Percentiles rank a stretch among this genome's conserved stretches.
phyloP scores from a whole-genome alignment of 2,113 vertebrate genomes.

The Mus spicilegus region DNA sequence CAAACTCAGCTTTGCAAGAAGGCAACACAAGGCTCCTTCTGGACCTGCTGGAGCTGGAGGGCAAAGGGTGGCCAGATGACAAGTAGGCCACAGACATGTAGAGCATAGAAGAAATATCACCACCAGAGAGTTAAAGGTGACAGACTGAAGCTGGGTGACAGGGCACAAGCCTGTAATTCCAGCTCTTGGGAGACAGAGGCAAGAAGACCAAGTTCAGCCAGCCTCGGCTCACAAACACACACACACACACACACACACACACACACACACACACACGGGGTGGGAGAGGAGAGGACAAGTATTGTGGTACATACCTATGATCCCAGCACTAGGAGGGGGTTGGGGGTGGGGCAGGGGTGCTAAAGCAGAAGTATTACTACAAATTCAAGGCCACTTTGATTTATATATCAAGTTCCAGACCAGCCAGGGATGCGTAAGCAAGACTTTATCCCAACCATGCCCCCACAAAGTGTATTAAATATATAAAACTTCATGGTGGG shows the following conservation, averaged over 20 bases:
- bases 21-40: background rate
- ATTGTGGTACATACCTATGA: background rate
- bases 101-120: background rate
- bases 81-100: no score
- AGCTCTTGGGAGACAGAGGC: background rate
- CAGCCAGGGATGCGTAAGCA: background rate
- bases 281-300: background rate
- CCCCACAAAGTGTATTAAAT: background rate
- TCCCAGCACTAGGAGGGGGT: background rate
- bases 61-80: background rate
- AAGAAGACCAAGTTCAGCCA: background rate
- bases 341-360: background rate
- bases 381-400: background rate
- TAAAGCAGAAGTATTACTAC: background rate
- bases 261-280: background rate
- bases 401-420: background rate
- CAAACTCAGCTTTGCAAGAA: background rate
- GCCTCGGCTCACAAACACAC: background rate
- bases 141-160: background rate
- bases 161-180: background rate
- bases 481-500: background rate
- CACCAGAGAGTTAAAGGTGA: background rate
- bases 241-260: background rate
- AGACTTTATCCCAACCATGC: background rate
- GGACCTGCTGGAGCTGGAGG: background rate